These are phyloP conservation scores for Myocastor coypus DNA, from an alignment of 2,113 vertebrate species.

Conservation along the genomic window DNA sequence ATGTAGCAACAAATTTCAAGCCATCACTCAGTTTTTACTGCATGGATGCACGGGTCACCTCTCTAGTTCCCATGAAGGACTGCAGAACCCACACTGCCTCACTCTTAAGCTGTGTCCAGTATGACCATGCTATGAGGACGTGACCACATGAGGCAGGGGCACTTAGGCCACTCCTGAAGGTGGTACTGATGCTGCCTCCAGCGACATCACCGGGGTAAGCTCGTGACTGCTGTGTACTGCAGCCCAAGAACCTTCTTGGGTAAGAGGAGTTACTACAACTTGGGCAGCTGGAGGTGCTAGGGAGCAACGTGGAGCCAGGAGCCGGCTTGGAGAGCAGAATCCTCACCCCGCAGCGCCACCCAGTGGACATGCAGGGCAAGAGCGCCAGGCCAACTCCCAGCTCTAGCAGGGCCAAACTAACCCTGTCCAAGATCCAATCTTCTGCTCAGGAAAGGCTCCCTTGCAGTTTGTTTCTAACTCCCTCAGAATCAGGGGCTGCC, in stretches of 20 bases:
- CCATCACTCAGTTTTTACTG: neutral
- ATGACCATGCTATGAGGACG: neutral
- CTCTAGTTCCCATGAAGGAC: neutral
- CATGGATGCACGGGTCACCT: neutral
- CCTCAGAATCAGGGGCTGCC: too few species aligned
- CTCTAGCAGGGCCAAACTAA: too few species aligned
- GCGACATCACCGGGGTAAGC: rapidly evolving
- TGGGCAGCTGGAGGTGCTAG: neutral
- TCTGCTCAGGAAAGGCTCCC: neutral
- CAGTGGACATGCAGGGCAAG: neutral
- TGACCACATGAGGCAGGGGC: rapidly evolving
- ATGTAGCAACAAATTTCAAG: neutral
- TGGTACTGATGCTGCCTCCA: neutral
- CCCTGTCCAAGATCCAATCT: neutral
- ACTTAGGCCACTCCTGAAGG: neutral
- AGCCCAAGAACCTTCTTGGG: neutral
- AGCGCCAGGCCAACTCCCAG: rapidly evolving
- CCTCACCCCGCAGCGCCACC: constrained; percentile 31
- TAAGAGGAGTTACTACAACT: neutral
- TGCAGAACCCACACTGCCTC: neutral
- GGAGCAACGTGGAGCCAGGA: neutral
- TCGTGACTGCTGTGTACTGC: neutral
- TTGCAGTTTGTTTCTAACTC: neutral
- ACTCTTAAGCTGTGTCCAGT: neutral
- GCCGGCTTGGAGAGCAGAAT: rapidly evolving